Base-by-base conservation (phyloP, 1,140 invertebrate species). In the Globodera ellingtonae region DNA sequence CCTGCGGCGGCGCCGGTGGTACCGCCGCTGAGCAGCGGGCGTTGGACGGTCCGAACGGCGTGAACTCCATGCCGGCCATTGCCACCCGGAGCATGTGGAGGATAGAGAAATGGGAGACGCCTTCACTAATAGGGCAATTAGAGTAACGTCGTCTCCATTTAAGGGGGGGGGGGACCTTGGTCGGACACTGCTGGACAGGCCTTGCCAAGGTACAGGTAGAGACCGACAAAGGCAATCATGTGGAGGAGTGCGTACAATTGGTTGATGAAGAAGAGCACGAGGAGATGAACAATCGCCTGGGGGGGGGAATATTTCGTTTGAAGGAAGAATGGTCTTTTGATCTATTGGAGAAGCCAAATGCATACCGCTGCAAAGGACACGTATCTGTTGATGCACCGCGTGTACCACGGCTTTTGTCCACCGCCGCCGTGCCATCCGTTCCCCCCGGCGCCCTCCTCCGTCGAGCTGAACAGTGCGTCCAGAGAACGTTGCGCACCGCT, bases 161-260 rank as follows among this genome's bases (percentile, higher is more conserved):
- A 7, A 44, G 80, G 52, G 56, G 7, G 6, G 74, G 46, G 52
- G 9, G 94, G 91, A 82, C 95, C 96, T 24, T 95, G 95, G 89
- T 95, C 95, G 9, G 96, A 94, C n/a, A 50, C 62, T 6, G 95
- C 95, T 6, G 96, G 95, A 91, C 95, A 97, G 7, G 94, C 94
- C 65, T 94, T 93, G 13, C 95, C 95, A 77, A 98, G 95, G 88
- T 98, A 97, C 85, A 95, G 92, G 93, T 95, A 97, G 67, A 97
- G 92, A 47, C 95, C 90, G 89, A 95, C 93, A 79, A 95, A 92
- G 9, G 93, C 93, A 6, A 92, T 90, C 71, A 97, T 91, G 89
- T 94, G 94, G 35, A 93, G 93, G 46, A 96, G 89, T 50, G 95
- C 94, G 90, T 96, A 97, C 50, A 93, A 92, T 94, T 95, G 97